Percentiles rank a stretch among this genome's conserved stretches.
Evolutionary conservation across 2,888 invertebrate genomes (phyloP).

Genomic region (Pseudolycoriella hygida): DNA sequence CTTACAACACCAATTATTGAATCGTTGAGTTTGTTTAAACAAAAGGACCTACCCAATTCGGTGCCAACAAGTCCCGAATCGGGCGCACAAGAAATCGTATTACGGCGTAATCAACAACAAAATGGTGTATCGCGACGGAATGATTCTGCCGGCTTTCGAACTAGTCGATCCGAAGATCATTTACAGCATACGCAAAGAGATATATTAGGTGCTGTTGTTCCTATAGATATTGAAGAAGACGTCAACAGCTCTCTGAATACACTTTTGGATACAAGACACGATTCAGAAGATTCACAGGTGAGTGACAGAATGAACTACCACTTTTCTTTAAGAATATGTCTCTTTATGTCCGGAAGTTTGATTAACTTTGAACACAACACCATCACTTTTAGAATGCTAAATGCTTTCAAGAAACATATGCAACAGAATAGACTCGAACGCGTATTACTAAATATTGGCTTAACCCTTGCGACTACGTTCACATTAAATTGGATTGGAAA

Average conservation of each 20-base stretch:
- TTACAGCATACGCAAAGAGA: conserved; percentile 44
- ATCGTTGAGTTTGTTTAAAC: conserved; percentile 13
- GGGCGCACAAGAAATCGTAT: conserved; percentile 15
- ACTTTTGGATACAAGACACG: conserved; percentile 58
- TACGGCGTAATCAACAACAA: conserved; percentile 16
- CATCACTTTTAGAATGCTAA: neutral
- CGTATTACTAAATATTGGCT: no score
- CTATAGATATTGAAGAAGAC: conserved; percentile 84
- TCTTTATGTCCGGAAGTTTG: no score
- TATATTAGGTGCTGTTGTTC: conserved; percentile 57
- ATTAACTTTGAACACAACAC: no score
- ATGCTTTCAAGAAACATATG: neutral
- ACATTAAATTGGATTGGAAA: no score
- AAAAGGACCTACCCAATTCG: conserved; percentile 34
- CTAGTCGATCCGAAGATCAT: conserved; percentile 84
- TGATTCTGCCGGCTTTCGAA: conserved; percentile 56
- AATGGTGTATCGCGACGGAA: conserved; percentile 30
- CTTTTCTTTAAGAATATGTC: no score
- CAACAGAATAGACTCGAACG: no score
- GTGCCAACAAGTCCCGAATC: conserved; percentile 53
- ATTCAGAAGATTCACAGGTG: conserved; percentile 32
- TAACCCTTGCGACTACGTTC: no score
- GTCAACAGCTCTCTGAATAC: conserved; percentile 87
- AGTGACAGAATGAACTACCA: neutral
- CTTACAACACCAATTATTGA: conserved; percentile 29